Conservation (phyloP, 2,797 vertebrate genomes). For the Ispidina lecontei region DNA sequence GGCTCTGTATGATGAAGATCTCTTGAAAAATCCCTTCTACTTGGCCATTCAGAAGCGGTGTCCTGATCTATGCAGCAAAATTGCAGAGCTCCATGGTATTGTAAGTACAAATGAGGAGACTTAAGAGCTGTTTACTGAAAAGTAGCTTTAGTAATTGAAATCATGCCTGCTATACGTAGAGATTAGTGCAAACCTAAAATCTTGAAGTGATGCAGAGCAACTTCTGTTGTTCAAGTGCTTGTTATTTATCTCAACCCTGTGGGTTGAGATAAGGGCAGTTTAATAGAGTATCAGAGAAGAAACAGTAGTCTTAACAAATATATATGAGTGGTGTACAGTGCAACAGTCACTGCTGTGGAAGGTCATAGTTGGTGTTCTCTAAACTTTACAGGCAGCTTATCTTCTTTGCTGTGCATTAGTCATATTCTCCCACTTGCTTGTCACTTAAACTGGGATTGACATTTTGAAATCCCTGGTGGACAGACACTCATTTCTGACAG, state of each 20-base stretch:
- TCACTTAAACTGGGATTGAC: background rate
- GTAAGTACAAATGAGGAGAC: slow-evolving; percentile 81
- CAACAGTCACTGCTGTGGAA: background rate
- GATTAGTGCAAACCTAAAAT: background rate
- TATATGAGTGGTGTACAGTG: background rate
- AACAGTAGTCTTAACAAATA: background rate
- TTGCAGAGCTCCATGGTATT: slow-evolving; percentile 89
- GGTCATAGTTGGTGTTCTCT: background rate
- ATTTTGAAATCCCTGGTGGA: background rate
- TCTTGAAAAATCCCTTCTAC: slow-evolving; percentile 96
- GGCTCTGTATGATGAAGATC: slow-evolving; percentile 98
- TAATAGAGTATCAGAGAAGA: background rate
- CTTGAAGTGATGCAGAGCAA: background rate
- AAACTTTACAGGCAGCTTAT: background rate
- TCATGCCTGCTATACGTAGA: background rate
- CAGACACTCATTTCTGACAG: background rate
- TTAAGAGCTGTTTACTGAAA: background rate
- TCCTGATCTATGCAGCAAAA: slow-evolving; percentile 88
- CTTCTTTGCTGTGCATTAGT: background rate
- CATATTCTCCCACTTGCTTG: background rate
- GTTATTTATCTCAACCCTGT: background rate
- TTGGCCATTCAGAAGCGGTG: slow-evolving; percentile 89
- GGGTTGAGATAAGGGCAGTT: background rate
- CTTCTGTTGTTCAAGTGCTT: background rate
- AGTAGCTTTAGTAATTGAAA: background rate